phyloP scores from a whole-genome alignment of 1,140 invertebrate species.

The Meloidogyne exigua region DNA sequence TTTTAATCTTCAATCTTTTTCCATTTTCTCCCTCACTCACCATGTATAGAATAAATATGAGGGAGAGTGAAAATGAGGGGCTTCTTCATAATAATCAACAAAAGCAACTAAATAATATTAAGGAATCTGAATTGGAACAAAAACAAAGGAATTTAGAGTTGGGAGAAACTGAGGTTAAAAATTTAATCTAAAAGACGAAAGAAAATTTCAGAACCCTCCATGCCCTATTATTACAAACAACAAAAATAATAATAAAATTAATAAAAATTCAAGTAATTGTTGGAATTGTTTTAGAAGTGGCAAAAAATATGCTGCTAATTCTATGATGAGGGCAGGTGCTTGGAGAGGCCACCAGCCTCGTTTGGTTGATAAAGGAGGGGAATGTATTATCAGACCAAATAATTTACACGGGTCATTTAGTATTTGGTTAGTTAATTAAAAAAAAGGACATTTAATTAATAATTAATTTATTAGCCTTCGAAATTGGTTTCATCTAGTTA shows the following conservation, averaged over 20 bases:
- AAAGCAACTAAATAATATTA: background rate
- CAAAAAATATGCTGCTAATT: background rate
- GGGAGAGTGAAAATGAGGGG: constrained; percentile 3
- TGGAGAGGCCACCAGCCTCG: constrained; percentile 18
- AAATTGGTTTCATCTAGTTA: constrained; percentile 62
- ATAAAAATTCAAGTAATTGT: background rate
- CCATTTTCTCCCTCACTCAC: background rate
- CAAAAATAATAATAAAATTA: background rate
- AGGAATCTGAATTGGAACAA: background rate
- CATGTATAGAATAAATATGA: background rate
- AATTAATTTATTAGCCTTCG: constrained; percentile 38
- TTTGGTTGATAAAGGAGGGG: constrained; percentile 49
- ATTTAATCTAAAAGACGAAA: no score
- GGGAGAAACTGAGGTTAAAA: background rate
- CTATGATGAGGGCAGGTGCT: background rate
- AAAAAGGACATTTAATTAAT: no score
- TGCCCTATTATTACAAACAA: background rate
- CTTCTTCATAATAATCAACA: background rate
- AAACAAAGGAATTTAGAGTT: background rate
- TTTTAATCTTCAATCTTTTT: constrained; percentile 3
- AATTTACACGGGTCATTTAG: constrained; percentile 32
- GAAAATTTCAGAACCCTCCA: background rate
- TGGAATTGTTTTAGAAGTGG: constrained; percentile 4
- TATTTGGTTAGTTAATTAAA: constrained; percentile 26
- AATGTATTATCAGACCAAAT: constrained; percentile 49